phyloP scores from a whole-genome alignment of 2,888 invertebrate genomes.

The Papilio protenor region DNA sequence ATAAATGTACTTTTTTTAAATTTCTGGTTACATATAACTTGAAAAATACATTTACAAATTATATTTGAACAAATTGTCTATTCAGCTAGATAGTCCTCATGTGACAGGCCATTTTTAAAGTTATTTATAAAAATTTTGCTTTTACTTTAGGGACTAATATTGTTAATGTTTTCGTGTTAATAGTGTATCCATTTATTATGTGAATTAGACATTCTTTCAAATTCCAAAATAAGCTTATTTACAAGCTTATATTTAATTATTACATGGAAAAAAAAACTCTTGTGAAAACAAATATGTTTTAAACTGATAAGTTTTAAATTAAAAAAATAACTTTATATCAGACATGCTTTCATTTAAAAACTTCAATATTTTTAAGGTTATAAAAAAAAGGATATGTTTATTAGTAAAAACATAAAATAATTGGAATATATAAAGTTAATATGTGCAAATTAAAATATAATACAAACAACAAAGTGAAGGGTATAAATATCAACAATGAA shows the following conservation, averaged over 20 bases:
- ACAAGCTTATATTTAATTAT: neutral
- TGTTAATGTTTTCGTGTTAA: neutral
- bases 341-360: neutral
- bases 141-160: neutral
- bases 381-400: neutral
- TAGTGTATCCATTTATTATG: neutral
- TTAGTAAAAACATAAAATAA: neutral
- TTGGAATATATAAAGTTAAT: conserved; percentile 25
- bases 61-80: neutral
- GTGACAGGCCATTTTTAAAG: neutral
- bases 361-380: neutral
- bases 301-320: neutral
- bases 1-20: neutral
- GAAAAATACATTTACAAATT: neutral
- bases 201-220: neutral
- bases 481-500: neutral
- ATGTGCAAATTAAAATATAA: conserved; percentile 38
- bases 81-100: neutral
- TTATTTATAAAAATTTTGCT: neutral
- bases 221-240: neutral
- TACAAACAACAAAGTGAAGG: conserved; percentile 44
- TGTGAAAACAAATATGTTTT: neutral
- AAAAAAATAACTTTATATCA: neutral
- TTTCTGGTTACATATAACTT: neutral
- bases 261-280: neutral